Percentiles rank a stretch among this genome's conserved stretches.
These are phyloP conservation scores for Trissonchulus latispiculum DNA, from an alignment of 2,888 invertebrate species.

Conservation along the genomic window DNA sequence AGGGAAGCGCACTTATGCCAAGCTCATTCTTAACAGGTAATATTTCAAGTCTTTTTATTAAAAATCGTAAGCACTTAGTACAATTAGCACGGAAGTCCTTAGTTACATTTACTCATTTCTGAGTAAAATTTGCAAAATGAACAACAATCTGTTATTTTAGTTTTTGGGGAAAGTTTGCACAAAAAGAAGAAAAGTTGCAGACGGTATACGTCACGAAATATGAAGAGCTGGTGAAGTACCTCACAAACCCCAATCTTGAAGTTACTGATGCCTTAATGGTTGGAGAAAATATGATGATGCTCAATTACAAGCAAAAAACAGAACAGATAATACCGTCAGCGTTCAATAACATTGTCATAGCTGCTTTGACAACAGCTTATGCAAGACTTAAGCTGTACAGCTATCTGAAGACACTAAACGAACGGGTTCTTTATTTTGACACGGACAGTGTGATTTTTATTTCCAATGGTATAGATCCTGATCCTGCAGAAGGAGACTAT, in stretches of 20 bases:
- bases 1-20: background rate
- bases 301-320: background rate
- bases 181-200: background rate
- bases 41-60: background rate
- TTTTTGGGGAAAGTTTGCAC: constrained; percentile 1
- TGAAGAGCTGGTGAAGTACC: background rate
- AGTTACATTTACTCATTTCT: no score
- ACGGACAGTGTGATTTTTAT: constrained; percentile 7
- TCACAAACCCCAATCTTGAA: background rate
- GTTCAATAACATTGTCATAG: background rate
- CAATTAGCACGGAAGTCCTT: no score
- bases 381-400: background rate
- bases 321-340: background rate
- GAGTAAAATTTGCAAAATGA: background rate
- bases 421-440: background rate
- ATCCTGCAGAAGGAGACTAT: background rate
- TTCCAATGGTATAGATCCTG: background rate
- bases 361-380: background rate
- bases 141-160: background rate
- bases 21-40: constrained; percentile 4
- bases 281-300: constrained; percentile 6
- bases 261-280: background rate
- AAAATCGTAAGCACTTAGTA: no score
- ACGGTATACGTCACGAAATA: background rate
- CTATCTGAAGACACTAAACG: background rate